A percentile compares a stretch with the other conserved stretches of the same genome.
These are phyloP conservation scores for Caenorhabditis macrosperma DNA, from an alignment of 2,888 invertebrate genomes.

Conservation along the genomic window DNA sequence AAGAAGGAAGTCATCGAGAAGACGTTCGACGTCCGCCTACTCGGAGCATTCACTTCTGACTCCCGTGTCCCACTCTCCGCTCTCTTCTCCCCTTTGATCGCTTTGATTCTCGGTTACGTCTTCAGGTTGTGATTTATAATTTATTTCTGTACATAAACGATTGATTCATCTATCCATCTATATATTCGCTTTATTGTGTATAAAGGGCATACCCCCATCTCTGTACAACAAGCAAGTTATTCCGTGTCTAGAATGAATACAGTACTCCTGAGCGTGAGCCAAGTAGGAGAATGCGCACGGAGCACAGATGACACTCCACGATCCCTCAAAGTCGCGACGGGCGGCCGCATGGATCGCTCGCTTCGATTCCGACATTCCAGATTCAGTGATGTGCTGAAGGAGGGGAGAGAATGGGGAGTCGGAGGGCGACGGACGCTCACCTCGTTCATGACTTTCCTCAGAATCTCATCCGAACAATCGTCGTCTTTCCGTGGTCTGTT, in stretches of 20 bases:
- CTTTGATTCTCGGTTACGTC: conserved; percentile 10
- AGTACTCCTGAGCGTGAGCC: conserved; percentile 60
- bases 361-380: conserved; percentile 57
- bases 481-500: conserved; percentile 37
- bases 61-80: neutral
- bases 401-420: no score
- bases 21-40: conserved; percentile 23
- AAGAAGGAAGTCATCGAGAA: conserved; percentile 45
- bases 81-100: neutral
- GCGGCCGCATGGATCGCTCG: conserved; percentile 43
- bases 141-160: conserved; percentile 38
- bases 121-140: conserved; percentile 21
- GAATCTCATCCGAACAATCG: conserved; percentile 60
- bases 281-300: conserved; percentile 64
- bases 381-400: conserved; percentile 60
- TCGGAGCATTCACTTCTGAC: conserved; percentile 19
- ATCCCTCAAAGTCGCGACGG: conserved; percentile 50
- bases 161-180: conserved; percentile 11
- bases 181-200: no score
- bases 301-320: conserved; percentile 64
- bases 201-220: no score
- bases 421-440: conserved; percentile 29
- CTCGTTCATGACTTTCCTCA: conserved; percentile 64
- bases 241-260: conserved; percentile 62
- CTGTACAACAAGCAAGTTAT: conserved; percentile 63